phyloP scores from a whole-genome alignment of 2,113 vertebrate species.

The Mus spicilegus region DNA sequence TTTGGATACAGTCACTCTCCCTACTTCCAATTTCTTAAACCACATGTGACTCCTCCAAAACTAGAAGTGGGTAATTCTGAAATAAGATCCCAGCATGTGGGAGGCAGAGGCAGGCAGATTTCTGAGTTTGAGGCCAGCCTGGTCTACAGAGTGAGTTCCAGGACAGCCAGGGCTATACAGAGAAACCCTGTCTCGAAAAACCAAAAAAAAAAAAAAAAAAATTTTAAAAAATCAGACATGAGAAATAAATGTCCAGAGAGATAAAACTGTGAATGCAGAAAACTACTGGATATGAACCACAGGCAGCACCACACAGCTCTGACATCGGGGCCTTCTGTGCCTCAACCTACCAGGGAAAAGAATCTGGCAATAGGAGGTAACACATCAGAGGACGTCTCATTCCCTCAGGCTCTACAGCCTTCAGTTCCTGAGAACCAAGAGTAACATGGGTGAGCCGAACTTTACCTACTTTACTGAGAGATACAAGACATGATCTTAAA shows the following conservation, averaged over 20 bases:
- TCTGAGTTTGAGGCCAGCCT: too few relatives aligned
- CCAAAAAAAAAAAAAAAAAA: background rate
- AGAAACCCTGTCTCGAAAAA: too few relatives aligned
- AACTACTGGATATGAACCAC: background rate
- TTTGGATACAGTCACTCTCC: background rate
- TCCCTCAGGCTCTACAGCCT: background rate
- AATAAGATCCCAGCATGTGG: background rate
- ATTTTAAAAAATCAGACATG: background rate
- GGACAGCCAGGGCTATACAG: too few relatives aligned
- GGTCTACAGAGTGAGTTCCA: too few relatives aligned
- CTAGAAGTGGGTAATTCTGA: background rate
- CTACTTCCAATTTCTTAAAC: background rate
- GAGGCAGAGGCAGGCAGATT: too few relatives aligned
- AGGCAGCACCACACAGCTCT: background rate
- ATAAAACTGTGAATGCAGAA: background rate
- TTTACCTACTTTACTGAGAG: background rate
- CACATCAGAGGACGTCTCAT: background rate
- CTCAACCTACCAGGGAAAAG: background rate
- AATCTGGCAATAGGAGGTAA: background rate
- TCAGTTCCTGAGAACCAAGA: background rate
- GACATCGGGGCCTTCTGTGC: background rate
- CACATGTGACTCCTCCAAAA: background rate
- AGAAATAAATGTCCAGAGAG: constrained; percentile 1
- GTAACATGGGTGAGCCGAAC: background rate
- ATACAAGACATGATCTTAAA: background rate